Base-by-base conservation (phyloP, 2,888 invertebrate species). In the Lycia hirtaria region DNA sequence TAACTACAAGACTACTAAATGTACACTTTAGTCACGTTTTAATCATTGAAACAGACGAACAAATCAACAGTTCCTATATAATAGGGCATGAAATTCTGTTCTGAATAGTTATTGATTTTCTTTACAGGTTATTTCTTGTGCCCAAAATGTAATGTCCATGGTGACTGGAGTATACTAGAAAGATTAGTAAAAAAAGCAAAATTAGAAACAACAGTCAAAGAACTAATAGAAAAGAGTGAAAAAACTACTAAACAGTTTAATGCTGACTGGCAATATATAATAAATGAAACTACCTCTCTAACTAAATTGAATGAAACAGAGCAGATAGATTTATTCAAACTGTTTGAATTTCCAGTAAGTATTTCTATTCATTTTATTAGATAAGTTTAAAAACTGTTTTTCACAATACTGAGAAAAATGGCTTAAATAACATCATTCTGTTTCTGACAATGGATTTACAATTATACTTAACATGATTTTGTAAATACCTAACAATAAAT, bases 71-170 rank as follows among this genome's bases (percentile, higher is more conserved):
- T n/a, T n/a, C n/a, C n/a, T n/a, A n/a, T n/a, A n/a, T n/a, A n/a
- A n/a, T n/a, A n/a, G n/a, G n/a, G n/a, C n/a, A n/a, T n/a, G n/a
- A n/a, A n/a, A n/a, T n/a, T n/a, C n/a, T n/a, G n/a, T n/a, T n/a
- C n/a, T n/a, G n/a, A n/a, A 51, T 19, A 33, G 12, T 19, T 41
- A 12, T 10, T n/a, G 0, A 10, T 26, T 26, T 1, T 22, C 12
- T n/a, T 87, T 92, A 6, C 76, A 96, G 96, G 96, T 48, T 94
- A 93, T 69, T 96, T 95, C 74, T 75, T 94, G 44, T 96, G 96
- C 72, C 93, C 94, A 19, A 93, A 88, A 62, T 96, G 96, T 74
- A 94, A 94, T 77, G 82, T 93, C n/a, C 93, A 92, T 59, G 95
- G 95, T 2, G 91, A 94, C 19, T 95, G 96, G 94, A 90, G 82